These are phyloP conservation scores for Rutilus rutilus DNA, from an alignment of 2,113 vertebrate genomes.

Conservation along the genomic window DNA sequence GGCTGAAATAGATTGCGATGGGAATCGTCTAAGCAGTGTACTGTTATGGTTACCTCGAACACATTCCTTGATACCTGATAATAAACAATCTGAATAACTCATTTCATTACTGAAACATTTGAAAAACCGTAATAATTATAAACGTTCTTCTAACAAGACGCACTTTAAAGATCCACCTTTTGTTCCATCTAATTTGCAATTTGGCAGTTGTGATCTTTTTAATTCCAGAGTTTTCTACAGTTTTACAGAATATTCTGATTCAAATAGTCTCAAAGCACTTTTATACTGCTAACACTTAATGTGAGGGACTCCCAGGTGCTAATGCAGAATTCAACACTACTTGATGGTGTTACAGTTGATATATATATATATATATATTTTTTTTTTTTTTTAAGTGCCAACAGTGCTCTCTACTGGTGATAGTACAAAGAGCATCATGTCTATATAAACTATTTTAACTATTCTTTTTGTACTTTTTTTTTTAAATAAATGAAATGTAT, in stretches of 20 bases:
- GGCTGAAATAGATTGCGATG: background rate
- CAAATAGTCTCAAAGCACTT: background rate
- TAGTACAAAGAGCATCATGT: background rate
- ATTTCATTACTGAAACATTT: too few species aligned
- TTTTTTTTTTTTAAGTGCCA: background rate
- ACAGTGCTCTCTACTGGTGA: background rate
- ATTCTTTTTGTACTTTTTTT: background rate
- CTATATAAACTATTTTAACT: background rate
- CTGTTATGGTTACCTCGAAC: too few species aligned
- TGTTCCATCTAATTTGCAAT: background rate
- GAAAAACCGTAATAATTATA: background rate
- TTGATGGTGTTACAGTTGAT: background rate
- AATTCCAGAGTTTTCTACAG: background rate
- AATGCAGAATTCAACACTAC: conserved; percentile 10
- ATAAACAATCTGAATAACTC: too few species aligned
- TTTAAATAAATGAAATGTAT: conserved; percentile 9
- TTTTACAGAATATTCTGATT: background rate
- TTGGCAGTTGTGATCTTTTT: background rate
- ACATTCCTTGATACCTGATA: too few species aligned
- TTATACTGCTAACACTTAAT: background rate
- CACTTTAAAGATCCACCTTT: background rate
- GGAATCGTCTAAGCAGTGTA: background rate
- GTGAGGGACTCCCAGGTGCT: background rate
- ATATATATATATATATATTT: too few species aligned
- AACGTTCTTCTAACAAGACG: background rate